Evolutionary conservation across 30 jellyfish, hydroid and myxozoan species (phyloP).

Genomic region (Hydractinia symbiolongicarpus): DNA sequence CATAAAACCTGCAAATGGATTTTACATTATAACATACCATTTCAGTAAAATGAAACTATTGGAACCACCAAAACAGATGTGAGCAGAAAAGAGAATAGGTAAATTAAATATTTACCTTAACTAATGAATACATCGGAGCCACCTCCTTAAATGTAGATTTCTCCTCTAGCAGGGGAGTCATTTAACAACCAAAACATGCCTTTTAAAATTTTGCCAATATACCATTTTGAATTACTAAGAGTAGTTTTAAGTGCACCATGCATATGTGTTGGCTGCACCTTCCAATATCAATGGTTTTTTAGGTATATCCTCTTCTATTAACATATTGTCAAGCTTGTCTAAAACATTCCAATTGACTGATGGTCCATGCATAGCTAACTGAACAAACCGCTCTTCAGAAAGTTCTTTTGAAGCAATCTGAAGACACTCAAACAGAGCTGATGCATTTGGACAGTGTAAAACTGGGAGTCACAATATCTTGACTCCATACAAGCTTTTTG

Average conservation of each 20-base stretch:
- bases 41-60: too few species aligned
- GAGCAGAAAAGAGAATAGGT: too few species aligned
- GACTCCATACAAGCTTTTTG: not conserved
- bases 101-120: not conserved
- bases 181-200: not conserved
- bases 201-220: not conserved
- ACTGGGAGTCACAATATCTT: not conserved
- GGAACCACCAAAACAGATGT: too few species aligned
- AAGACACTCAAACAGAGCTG: not conserved
- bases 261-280: not conserved
- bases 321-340: not conserved
- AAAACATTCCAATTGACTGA: not conserved
- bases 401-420: not conserved
- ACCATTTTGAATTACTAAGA: not conserved
- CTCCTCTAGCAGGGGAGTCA: constrained; percentile 10
- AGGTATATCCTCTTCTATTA: not conserved
- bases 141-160: not conserved
- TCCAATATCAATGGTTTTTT: not conserved
- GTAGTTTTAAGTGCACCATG: constrained; percentile 14
- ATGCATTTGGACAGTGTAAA: not conserved
- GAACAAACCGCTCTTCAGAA: not conserved
- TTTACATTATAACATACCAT: too few species aligned
- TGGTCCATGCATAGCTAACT: constrained; percentile 12
- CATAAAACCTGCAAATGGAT: not conserved
- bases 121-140: not conserved